phyloP scores from a whole-genome alignment of 2,888 invertebrate genomes.

The Tipula vernalis region DNA sequence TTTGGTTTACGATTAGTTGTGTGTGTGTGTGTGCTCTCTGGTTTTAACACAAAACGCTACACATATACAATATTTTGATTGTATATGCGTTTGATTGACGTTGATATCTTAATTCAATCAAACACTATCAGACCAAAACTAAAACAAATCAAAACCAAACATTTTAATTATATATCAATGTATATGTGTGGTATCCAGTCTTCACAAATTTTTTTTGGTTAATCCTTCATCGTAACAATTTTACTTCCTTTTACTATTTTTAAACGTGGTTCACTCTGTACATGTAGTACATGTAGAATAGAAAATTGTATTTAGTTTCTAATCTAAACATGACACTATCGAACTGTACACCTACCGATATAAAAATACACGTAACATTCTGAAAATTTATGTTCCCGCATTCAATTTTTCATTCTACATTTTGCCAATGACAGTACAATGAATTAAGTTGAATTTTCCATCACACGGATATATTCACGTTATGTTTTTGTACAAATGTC shows the following conservation, averaged over 20 bases:
- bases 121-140: background rate
- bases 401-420: background rate
- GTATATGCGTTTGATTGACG: background rate
- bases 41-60: background rate
- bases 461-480: background rate
- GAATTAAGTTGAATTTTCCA: background rate
- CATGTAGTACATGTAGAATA: background rate
- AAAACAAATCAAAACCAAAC: background rate
- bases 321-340: background rate
- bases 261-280: background rate
- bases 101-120: background rate
- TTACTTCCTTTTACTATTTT: no score
- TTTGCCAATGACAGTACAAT: background rate
- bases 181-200: no score
- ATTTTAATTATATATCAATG: background rate
- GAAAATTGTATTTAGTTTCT: background rate
- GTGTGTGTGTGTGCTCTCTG: background rate
- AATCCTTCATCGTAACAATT: no score
- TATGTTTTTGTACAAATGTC: no score
- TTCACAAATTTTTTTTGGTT: no score
- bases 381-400: background rate
- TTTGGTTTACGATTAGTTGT: background rate
- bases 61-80: background rate
- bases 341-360: background rate
- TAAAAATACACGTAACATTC: background rate